A percentile compares a stretch with the other conserved stretches of the same genome.
Evolutionary conservation across 1,140 invertebrate species (phyloP).

Genomic region (Wiebesia pumilae): DNA sequence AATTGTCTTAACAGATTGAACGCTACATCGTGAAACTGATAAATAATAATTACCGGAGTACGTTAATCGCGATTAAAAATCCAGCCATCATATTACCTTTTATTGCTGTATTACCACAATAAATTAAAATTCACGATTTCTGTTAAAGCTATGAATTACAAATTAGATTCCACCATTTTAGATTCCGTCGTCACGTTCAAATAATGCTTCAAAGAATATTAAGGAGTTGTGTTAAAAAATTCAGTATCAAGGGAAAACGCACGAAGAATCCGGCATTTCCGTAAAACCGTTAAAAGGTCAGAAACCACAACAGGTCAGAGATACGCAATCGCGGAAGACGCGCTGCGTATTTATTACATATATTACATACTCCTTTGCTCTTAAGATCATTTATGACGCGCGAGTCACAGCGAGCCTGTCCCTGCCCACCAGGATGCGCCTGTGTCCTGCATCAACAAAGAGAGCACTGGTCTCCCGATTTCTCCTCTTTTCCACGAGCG

Average conservation of each 20-base stretch:
- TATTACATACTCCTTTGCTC: too few species aligned
- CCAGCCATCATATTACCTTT: neutral
- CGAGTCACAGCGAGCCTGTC: neutral
- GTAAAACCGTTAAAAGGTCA: neutral
- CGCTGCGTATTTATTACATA: neutral
- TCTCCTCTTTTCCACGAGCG: constrained; percentile 3
- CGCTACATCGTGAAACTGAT: neutral
- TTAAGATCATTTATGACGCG: neutral
- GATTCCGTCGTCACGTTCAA: too few species aligned
- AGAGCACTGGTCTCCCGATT: neutral
- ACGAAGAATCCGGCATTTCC: neutral
- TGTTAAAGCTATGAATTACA: neutral
- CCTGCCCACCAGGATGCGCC: neutral
- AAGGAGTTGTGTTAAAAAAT: too few species aligned
- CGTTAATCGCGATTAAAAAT: constrained; percentile 5
- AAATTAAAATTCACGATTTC: neutral
- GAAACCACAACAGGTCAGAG: neutral
- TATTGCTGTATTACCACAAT: neutral
- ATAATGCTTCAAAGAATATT: too few species aligned
- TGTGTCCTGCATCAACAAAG: neutral
- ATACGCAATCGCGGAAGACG: neutral
- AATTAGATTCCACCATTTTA: neutral
- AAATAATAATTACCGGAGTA: constrained; percentile 15
- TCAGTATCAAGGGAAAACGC: neutral
- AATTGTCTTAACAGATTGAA: neutral